These are phyloP conservation scores for Megaceryle torquata DNA, from an alignment of 2,113 vertebrate genomes.

Conservation along the genomic window DNA sequence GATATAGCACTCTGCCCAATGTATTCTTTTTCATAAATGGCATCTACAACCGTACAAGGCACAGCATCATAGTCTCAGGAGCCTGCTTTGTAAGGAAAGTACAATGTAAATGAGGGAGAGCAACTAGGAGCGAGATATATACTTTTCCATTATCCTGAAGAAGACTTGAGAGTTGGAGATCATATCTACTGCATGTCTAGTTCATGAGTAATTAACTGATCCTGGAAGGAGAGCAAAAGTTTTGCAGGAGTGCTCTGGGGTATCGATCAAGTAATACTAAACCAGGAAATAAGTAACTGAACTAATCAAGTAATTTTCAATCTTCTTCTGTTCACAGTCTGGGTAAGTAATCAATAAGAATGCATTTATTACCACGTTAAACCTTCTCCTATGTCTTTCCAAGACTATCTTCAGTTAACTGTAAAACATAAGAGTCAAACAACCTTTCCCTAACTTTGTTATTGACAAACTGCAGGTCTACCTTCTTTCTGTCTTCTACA, in stretches of 20 bases:
- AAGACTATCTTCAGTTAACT: fast-evolving
- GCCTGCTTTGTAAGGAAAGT: background rate
- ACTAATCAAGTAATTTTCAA: background rate
- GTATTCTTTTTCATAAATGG: background rate
- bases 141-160: background rate
- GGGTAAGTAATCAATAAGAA: background rate
- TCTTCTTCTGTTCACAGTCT: background rate
- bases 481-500: background rate
- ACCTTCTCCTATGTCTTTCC: background rate
- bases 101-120: background rate
- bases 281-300: background rate
- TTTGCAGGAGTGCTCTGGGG: background rate
- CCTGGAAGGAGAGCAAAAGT: background rate
- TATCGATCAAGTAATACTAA: background rate
- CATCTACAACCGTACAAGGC: fast-evolving
- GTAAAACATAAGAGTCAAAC: background rate
- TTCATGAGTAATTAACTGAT: background rate
- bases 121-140: background rate
- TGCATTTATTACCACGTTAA: background rate
- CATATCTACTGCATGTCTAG: background rate
- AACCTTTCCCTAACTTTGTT: background rate
- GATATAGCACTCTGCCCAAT: background rate
- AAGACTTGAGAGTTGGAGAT: background rate
- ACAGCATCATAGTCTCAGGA: background rate
- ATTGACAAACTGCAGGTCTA: background rate